Base-by-base conservation (phyloP, 1,140 invertebrate species). In the Dinoponera quadriceps region DNA sequence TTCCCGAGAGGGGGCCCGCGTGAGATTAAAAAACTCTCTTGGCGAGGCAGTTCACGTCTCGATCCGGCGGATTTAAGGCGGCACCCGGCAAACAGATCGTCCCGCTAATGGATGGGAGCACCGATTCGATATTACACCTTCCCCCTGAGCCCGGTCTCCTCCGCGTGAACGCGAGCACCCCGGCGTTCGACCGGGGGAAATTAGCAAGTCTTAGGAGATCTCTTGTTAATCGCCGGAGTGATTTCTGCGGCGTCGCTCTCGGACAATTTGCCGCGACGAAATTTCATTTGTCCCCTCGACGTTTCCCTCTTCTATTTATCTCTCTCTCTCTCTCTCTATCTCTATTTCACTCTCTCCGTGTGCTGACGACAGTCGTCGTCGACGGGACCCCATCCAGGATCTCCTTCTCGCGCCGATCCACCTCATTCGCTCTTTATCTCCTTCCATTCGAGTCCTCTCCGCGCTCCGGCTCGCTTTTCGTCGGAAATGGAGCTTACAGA, bases 151-250 rank as follows among this genome's bases (percentile, higher is more conserved):
- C n/a, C n/a, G n/a, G n/a, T n/a, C n/a, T n/a, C n/a, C n/a, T n/a
- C n/a, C n/a, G n/a, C n/a, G n/a, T n/a, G n/a, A n/a, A n/a, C n/a
- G n/a, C n/a, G n/a, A n/a, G n/a, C n/a, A n/a, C n/a, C n/a, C n/a
- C n/a, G n/a, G n/a, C n/a, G n/a, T n/a, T n/a, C n/a, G n/a, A 44
- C 51, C 11, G 16, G 1, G 3, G 88, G 81, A 93, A 93, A 93
- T 92, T 92, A 92, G 91, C 90, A 88, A 90, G 89, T 89, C 86
- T 91, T 92, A 82, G 85, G 85, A 88, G 86, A 92, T 89, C 89
- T 83, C 82, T 78, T 63, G 90, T 91, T 92, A 92, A 92, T 91
- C 91, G 90, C 25, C 69, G 54, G 72, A 62, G 87, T 86, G 91
- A 92, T 92, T 92, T 91, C 88, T 82, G 84, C 82, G 89, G 87